Percentiles rank a stretch among this genome's conserved stretches.
Evolutionary conservation across 2,113 vertebrate genomes (phyloP).

Genomic region (Xyliphius kryptos): DNA sequence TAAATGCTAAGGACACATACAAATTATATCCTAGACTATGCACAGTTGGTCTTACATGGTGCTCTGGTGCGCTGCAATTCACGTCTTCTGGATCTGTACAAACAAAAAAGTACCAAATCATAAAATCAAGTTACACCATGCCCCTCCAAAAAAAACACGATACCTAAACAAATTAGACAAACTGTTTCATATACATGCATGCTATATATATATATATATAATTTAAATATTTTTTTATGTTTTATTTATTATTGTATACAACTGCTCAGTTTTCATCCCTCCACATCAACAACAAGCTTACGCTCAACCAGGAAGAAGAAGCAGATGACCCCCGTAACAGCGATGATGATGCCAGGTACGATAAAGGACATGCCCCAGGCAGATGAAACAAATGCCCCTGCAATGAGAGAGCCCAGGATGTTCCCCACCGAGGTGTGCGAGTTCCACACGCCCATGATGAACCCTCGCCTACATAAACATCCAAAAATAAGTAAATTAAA

Average conservation of each 20-base stretch:
- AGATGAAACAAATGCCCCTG: slow-evolving; percentile 76
- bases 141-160: too few relatives aligned
- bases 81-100: slow-evolving; percentile 87
- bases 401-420: slow-evolving; percentile 92
- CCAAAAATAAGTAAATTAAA: slow-evolving; percentile 6
- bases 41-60: slow-evolving; percentile 66
- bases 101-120: too few relatives aligned
- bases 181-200: too few relatives aligned
- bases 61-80: slow-evolving; percentile 76
- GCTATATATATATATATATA: too few relatives aligned
- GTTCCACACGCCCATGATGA: slow-evolving; percentile 99
- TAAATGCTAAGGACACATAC: too few relatives aligned
- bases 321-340: slow-evolving; percentile 72
- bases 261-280: too few relatives aligned
- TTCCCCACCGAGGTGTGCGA: slow-evolving; percentile 96
- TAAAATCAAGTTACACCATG: too few relatives aligned
- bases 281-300: too few relatives aligned
- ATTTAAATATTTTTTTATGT: too few relatives aligned
- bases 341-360: slow-evolving; percentile 83
- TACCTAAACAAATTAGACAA: too few relatives aligned
- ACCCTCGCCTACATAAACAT: slow-evolving; percentile 68
- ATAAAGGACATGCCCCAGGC: slow-evolving; percentile 90
- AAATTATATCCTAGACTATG: too few relatives aligned
- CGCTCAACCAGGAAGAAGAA: slow-evolving; percentile 96
- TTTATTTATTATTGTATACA: too few relatives aligned